A percentile compares a stretch with the other conserved stretches of the same genome.
phyloP scores from a whole-genome alignment of 2,888 invertebrate genomes.

The Drosophila fulvimacula region DNA sequence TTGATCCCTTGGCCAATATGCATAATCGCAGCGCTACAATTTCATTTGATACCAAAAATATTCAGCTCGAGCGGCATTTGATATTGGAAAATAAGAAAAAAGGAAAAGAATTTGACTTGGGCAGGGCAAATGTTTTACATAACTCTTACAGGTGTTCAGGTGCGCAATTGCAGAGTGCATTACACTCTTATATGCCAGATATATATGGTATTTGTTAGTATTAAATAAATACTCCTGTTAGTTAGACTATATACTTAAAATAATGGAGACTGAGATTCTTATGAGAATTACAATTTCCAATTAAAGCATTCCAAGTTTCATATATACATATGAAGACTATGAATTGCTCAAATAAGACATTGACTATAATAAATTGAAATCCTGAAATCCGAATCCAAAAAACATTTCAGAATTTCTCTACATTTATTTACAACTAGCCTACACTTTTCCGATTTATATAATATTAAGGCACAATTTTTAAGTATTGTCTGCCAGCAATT shows the following conservation, averaged over 20 bases:
- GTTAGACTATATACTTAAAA: too few species aligned
- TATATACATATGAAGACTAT: too few species aligned
- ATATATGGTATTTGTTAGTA: background rate
- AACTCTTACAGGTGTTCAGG: constrained; percentile 1
- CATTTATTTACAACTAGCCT: too few species aligned
- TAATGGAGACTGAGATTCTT: too few species aligned
- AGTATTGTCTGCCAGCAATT: too few species aligned
- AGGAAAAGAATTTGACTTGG: background rate
- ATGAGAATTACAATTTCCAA: background rate
- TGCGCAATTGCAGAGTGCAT: constrained; percentile 9
- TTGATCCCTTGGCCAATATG: constrained; percentile 61
- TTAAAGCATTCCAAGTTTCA: background rate
- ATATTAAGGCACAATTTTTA: too few species aligned
- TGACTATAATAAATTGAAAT: too few species aligned
- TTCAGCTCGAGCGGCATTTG: constrained; percentile 36
- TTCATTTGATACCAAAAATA: constrained; percentile 36
- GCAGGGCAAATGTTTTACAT: constrained; percentile 12
- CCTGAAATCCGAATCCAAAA: too few species aligned
- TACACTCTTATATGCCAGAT: background rate
- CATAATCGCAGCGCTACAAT: constrained; percentile 53
- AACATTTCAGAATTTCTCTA: too few species aligned
- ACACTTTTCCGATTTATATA: too few species aligned
- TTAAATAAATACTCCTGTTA: background rate
- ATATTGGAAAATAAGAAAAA: constrained; percentile 43
- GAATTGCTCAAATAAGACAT: too few species aligned